Conservation (phyloP, 2,888 invertebrate genomes). For the Stenolophus ochropezus region DNA sequence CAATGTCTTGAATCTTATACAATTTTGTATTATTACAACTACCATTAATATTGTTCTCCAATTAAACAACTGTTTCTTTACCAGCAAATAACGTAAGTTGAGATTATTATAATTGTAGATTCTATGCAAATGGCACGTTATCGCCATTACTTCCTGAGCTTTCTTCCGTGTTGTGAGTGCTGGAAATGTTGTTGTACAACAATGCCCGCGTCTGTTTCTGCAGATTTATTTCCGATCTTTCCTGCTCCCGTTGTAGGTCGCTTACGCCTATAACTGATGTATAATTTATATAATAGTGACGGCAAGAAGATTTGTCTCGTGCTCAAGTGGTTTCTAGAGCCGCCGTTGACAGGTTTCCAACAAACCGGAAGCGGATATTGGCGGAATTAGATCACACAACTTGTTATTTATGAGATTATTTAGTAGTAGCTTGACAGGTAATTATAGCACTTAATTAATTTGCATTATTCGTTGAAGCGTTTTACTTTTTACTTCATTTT, state of each 20-base stretch:
- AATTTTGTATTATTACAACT: too few species aligned
- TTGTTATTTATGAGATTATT: not conserved
- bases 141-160: conserved; percentile 6
- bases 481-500: not conserved
- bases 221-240: conserved; percentile 4
- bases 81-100: not conserved
- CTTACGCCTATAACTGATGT: not conserved
- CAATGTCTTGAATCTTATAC: too few species aligned
- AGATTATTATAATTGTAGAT: not conserved
- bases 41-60: not conserved
- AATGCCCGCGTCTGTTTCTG: not conserved
- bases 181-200: not conserved
- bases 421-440: conserved; percentile 4
- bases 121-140: not conserved
- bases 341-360: not conserved
- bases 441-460: conserved; percentile 18
- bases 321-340: not conserved
- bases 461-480: not conserved
- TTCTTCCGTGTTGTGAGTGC: not conserved
- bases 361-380: conserved; percentile 17
- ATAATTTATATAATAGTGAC: conserved; percentile 17
- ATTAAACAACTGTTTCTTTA: not conserved
- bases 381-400: conserved; percentile 1
- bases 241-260: conserved; percentile 6
- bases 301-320: conserved; percentile 29